Percentiles rank a stretch among this genome's conserved stretches.
Evolutionary conservation across 2,888 invertebrate genomes (phyloP).

Genomic region (Tolmerus cingulatus): DNA sequence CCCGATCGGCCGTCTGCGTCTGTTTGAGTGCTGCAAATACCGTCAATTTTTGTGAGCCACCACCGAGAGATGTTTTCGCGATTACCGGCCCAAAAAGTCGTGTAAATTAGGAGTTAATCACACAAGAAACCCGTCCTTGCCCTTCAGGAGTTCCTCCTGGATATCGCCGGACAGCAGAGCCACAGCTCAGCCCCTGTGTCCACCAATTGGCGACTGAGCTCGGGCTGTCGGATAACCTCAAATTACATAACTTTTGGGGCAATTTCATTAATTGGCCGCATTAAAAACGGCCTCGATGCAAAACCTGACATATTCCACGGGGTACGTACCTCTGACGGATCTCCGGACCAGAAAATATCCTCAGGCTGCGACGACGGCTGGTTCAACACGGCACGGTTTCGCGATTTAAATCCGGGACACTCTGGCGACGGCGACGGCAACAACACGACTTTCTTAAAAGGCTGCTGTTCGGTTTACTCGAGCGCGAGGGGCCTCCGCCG

Average conservation of each 20-base stretch:
- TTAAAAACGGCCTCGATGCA: background rate
- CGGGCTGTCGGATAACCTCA: constrained; percentile 32
- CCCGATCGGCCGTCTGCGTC: background rate
- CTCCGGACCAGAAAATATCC: background rate
- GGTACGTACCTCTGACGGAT: constrained; percentile 29
- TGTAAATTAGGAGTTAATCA: background rate
- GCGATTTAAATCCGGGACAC: background rate
- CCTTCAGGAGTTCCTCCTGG: background rate
- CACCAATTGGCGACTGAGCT: background rate
- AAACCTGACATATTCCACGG: background rate
- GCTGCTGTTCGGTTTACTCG: constrained; percentile 2
- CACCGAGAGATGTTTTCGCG: constrained; percentile 19
- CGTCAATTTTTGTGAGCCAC: constrained; percentile 43
- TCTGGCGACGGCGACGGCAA: background rate
- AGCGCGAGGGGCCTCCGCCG: constrained; percentile 8
- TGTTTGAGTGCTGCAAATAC: background rate
- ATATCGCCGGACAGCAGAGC: background rate
- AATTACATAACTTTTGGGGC: constrained; percentile 44
- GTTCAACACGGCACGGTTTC: background rate
- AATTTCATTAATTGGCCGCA: background rate
- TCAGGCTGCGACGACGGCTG: background rate
- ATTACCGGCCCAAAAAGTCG: constrained; percentile 9
- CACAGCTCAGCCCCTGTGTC: background rate
- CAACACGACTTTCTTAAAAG: background rate
- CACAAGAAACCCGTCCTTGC: background rate